Evolutionary conservation across 2,888 invertebrate species (phyloP).

Genomic region (Leucoma salicis): DNA sequence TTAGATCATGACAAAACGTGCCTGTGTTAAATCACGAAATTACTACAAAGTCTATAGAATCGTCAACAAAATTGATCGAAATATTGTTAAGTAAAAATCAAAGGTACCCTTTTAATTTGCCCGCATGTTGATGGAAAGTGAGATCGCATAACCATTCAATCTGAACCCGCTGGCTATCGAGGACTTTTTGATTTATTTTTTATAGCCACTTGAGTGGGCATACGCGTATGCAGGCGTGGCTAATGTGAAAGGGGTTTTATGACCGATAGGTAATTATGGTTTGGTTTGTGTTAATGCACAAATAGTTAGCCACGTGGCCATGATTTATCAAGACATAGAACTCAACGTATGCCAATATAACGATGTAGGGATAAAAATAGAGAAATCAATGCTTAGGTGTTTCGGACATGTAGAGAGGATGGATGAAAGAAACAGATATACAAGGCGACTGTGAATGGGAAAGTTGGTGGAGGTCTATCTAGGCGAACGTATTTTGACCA

Average conservation of each 20-base stretch:
- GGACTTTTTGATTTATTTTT: conserved; percentile 66
- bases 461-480: too few relatives aligned
- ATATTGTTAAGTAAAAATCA: conserved; percentile 11
- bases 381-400: too few relatives aligned
- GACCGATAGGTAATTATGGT: conserved; percentile 3
- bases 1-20: too few relatives aligned
- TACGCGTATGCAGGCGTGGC: conserved; percentile 65
- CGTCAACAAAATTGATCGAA: conserved; percentile 1
- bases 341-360: too few relatives aligned
- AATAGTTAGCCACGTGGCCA: background rate
- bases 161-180: conserved; percentile 42
- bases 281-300: background rate
- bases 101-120: conserved; percentile 44
- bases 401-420: too few relatives aligned
- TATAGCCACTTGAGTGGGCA: conserved; percentile 45
- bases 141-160: conserved; percentile 47
- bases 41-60: too few relatives aligned
- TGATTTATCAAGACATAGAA: background rate
- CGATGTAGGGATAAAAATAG: too few relatives aligned
- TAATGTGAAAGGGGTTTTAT: conserved; percentile 45
- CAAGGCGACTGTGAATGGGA: too few relatives aligned
- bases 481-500: too few relatives aligned
- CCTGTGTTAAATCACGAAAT: too few relatives aligned
- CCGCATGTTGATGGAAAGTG: conserved; percentile 55
- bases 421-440: too few relatives aligned